A percentile compares a stretch with the other conserved stretches of the same genome.
Evolutionary conservation across 2,113 vertebrate species (phyloP).

Genomic region (Cygnus atratus): DNA sequence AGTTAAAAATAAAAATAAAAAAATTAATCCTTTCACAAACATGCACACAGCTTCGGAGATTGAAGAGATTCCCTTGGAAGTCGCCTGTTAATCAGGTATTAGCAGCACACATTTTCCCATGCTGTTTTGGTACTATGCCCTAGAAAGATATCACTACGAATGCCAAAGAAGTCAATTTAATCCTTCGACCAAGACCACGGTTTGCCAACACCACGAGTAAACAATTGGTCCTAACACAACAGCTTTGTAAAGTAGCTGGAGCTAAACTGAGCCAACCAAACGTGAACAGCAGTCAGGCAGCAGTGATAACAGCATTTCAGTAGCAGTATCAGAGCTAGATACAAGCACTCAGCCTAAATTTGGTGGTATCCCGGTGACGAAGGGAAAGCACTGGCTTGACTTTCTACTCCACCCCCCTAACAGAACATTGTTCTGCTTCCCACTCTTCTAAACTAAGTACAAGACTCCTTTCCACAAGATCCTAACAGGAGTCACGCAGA

Average conservation of each 20-base stretch:
- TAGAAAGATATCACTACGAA: not conserved
- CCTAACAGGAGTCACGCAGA: not conserved
- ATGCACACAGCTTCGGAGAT: not conserved
- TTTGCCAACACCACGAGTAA: not conserved
- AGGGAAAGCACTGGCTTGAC: not conserved
- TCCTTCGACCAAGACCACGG: not conserved
- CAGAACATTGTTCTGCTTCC: not conserved
- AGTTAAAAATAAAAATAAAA: not conserved
- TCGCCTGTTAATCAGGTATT: not conserved
- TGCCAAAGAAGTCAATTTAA: not conserved
- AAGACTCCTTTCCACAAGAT: not conserved
- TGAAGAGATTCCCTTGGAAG: not conserved
- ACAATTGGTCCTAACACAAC: not conserved
- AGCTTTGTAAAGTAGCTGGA: not conserved
- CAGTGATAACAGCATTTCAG: not conserved
- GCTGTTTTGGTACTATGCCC: not conserved
- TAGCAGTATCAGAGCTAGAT: not conserved
- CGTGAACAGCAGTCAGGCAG: not conserved
- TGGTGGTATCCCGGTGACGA: not conserved
- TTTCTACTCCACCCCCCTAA: not conserved
- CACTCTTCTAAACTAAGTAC: not conserved
- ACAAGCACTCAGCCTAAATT: not conserved
- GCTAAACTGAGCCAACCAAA: not conserved
- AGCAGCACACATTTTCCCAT: rapidly evolving
- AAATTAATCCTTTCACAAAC: not conserved